A percentile compares a stretch with the other conserved stretches of the same genome.
phyloP scores from a whole-genome alignment of 1,140 invertebrate genomes.

The Araneus ventricosus region DNA sequence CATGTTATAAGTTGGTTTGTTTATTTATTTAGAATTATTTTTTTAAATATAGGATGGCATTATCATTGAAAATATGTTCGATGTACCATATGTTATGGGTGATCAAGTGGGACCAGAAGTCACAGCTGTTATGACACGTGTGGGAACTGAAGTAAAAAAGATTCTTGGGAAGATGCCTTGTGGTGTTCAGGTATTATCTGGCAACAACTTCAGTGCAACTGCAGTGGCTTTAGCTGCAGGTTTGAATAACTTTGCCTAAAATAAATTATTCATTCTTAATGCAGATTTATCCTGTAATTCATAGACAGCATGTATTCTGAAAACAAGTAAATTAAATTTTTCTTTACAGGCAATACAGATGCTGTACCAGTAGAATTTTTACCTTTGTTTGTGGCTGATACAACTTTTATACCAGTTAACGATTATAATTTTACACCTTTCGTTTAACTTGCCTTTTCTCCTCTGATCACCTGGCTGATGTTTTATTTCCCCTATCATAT shows the following conservation, averaged over 20 bases:
- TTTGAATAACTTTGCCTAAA: slow-evolving; percentile 67
- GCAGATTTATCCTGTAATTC: no score
- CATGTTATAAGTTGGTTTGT: no score
- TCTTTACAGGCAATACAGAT: no score
- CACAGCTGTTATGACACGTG: slow-evolving; percentile 85
- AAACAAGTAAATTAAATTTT: no score
- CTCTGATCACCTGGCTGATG: no score
- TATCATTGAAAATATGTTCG: slow-evolving; percentile 93
- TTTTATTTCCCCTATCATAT: no score
- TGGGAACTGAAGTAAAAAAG: slow-evolving; percentile 83
- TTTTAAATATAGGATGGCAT: slow-evolving; percentile 85
- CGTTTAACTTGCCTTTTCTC: no score
- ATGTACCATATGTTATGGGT: slow-evolving; percentile 87
- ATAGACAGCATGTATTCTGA: no score
- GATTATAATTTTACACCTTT: no score
- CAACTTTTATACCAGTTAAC: no score
- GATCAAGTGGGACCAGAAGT: slow-evolving; percentile 85
- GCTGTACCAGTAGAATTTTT: no score
- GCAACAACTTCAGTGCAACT: slow-evolving; percentile 88
- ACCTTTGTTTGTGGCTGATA: no score
- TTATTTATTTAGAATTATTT: not conserved
- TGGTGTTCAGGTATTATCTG: slow-evolving; percentile 88
- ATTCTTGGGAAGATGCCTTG: slow-evolving; percentile 82
- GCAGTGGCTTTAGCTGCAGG: slow-evolving; percentile 87
- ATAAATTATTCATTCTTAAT: not conserved